Evolutionary conservation across 2,113 vertebrate genomes (phyloP).

Genomic region (Raja brachyura): DNA sequence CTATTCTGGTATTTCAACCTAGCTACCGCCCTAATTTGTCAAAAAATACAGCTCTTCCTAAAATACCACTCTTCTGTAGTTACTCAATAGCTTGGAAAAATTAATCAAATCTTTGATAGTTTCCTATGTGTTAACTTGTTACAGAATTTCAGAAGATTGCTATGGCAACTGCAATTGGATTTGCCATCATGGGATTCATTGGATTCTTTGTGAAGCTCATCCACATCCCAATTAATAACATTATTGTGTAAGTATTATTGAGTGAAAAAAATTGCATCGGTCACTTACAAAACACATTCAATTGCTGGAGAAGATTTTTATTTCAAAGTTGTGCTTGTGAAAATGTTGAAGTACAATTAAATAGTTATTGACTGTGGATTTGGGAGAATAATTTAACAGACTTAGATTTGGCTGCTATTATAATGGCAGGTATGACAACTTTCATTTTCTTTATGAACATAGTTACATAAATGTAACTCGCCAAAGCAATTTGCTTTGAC

Average conservation of each 20-base stretch:
- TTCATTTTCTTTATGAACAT: neutral
- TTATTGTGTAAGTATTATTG: constrained; percentile 88
- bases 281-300: constrained; percentile 35
- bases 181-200: constrained; percentile 98
- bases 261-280: neutral
- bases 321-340: neutral
- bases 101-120: neutral
- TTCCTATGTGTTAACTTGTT: constrained; percentile 36
- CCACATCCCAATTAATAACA: constrained; percentile 98
- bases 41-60: too few relatives aligned
- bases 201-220: constrained; percentile 97
- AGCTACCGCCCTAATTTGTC: too few relatives aligned
- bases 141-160: constrained; percentile 98
- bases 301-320: neutral
- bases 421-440: neutral
- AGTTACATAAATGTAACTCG: neutral
- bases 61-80: neutral
- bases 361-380: neutral
- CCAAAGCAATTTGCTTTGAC: neutral
- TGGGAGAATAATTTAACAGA: neutral
- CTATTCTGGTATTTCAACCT: too few relatives aligned
- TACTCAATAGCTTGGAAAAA: neutral
- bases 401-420: neutral
- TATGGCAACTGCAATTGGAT: constrained; percentile 96
- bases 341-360: neutral